Conservation (phyloP, 2,797 vertebrate species). For the Trematomus bernacchii region DNA sequence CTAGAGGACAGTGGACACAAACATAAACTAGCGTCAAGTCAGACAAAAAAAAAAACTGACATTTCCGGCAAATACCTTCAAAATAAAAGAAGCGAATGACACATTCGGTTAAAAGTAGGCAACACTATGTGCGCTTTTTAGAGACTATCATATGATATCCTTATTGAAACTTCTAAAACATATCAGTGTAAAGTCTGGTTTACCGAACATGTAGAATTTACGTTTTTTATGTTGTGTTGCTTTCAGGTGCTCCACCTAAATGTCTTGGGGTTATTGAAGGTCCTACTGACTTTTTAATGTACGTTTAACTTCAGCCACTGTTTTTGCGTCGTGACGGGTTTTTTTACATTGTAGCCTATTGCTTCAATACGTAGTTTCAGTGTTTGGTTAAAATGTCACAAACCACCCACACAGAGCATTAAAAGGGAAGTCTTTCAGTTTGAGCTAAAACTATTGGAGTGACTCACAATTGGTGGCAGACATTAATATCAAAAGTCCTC, state of each 20-base stretch:
- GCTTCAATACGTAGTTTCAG: neutral
- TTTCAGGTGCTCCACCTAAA: neutral
- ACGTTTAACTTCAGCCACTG: neutral
- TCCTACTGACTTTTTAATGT: no score
- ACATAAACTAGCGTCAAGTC: neutral
- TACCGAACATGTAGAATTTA: no score
- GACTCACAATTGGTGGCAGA: neutral
- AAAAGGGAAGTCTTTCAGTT: neutral
- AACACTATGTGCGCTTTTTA: no score
- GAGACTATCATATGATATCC: no score
- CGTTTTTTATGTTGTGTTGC: neutral
- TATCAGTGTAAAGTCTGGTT: neutral
- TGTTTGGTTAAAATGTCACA: neutral
- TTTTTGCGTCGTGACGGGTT: neutral
- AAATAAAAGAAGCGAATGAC: slow-evolving; percentile 2
- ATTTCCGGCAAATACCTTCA: neutral
- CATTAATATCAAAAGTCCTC: no score
- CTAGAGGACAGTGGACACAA: neutral
- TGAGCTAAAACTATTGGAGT: neutral
- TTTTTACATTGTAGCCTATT: neutral
- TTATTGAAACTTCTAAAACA: no score
- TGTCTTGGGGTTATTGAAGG: no score
- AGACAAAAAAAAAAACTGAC: neutral
- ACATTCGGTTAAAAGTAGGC: no score
- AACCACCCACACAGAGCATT: neutral